phyloP scores from a whole-genome alignment of 2,888 invertebrate genomes.

The Thecocarcelia acutangulata region DNA sequence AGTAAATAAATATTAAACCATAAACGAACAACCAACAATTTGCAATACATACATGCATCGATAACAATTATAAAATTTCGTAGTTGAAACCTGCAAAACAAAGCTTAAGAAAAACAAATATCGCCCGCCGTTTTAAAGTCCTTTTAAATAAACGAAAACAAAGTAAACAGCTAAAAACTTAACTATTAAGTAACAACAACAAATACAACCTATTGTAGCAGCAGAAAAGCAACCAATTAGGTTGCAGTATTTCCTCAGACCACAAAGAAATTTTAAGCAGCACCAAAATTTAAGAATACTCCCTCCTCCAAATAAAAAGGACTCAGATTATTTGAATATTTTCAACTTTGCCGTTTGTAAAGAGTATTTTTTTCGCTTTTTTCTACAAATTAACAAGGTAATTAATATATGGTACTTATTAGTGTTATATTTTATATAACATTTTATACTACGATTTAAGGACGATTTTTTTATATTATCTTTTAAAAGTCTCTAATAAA shows the following conservation, averaged over 20 bases:
- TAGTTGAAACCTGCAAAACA: slow-evolving; percentile 24
- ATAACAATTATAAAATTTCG: slow-evolving; percentile 5
- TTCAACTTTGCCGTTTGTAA: not conserved
- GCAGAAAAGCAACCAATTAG: not conserved
- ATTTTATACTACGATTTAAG: no score
- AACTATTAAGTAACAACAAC: slow-evolving; percentile 32
- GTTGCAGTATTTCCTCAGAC: not conserved
- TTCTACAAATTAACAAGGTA: slow-evolving; percentile 42
- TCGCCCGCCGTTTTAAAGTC: slow-evolving; percentile 57
- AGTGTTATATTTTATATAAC: no score
- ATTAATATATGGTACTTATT: no score
- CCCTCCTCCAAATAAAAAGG: not conserved
- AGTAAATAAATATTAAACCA: not conserved
- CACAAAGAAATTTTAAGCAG: not conserved
- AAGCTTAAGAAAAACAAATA: slow-evolving; percentile 15
- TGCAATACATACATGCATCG: slow-evolving; percentile 8
- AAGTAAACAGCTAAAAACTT: not conserved
- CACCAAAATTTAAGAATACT: not conserved
- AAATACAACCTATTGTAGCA: no score
- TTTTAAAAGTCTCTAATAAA: no score
- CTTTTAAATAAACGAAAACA: slow-evolving; percentile 20
- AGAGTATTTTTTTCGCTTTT: not conserved
- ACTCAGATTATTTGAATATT: not conserved
- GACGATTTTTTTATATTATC: no score
- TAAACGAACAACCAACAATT: slow-evolving; percentile 3